Evolutionary conservation across 1,140 invertebrate genomes (phyloP).

Genomic region (Solenopsis fugax): DNA sequence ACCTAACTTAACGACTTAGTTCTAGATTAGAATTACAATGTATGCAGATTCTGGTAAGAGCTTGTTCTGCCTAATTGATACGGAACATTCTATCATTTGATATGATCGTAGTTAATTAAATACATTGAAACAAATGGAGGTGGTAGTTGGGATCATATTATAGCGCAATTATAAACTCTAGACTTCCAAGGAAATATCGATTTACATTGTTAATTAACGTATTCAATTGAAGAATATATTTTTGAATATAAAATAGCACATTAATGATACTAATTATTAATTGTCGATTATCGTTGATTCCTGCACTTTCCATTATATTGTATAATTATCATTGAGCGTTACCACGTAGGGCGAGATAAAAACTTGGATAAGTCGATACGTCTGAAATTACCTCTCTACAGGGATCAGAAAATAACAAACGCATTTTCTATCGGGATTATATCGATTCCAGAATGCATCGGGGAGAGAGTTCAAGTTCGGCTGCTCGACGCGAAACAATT

Average conservation of each 20-base stretch:
- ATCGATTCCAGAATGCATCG: slow-evolving; percentile 10
- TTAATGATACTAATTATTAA: slow-evolving; percentile 11
- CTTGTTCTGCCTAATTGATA: slow-evolving; percentile 42
- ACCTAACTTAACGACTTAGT: slow-evolving; percentile 26
- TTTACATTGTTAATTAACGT: neutral
- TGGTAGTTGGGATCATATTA: neutral
- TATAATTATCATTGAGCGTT: neutral
- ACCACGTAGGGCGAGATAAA: neutral
- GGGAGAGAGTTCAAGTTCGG: slow-evolving; percentile 46
- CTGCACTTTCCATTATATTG: neutral
- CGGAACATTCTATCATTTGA: neutral
- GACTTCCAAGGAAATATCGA: neutral
- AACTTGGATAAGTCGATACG: neutral
- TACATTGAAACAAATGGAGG: slow-evolving; percentile 34
- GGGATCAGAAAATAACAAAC: slow-evolving; percentile 25
- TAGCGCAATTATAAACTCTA: slow-evolving; percentile 2
- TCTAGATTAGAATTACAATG: slow-evolving; percentile 25
- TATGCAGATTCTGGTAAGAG: slow-evolving; percentile 17
- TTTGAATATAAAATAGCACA: neutral
- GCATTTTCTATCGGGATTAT: slow-evolving; percentile 28
- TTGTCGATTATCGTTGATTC: neutral
- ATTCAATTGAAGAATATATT: neutral
- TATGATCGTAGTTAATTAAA: slow-evolving; percentile 14
- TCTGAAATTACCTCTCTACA: neutral
- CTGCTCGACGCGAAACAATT: slow-evolving; percentile 48